Conservation (phyloP, 2,888 invertebrate genomes). For the Phyto melanocephala region DNA sequence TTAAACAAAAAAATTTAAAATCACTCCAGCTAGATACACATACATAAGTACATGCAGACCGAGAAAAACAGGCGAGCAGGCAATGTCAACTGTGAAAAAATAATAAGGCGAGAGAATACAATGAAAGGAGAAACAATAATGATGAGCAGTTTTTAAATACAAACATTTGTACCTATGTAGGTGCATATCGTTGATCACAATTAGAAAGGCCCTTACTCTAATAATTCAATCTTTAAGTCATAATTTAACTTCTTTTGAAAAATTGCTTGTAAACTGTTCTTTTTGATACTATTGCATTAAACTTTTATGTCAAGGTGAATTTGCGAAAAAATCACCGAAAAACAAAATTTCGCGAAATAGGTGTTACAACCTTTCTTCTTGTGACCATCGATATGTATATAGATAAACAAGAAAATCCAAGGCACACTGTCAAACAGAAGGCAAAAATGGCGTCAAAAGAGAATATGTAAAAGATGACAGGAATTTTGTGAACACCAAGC, state of each 20-base stretch:
- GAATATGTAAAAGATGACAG: conserved; percentile 30
- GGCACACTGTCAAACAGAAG: background rate
- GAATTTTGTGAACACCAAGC: conserved; percentile 24
- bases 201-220: too few species aligned
- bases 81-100: conserved; percentile 21
- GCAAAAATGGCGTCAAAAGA: conserved; percentile 52
- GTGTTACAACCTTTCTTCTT: too few species aligned
- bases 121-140: background rate
- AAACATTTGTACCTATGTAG: too few species aligned
- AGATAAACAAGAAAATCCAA: conserved; percentile 8
- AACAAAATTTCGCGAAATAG: too few species aligned
- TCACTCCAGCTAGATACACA: conserved; percentile 3
- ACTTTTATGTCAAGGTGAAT: too few species aligned
- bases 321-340: too few species aligned
- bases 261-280: too few species aligned
- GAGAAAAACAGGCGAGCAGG: conserved; percentile 12
- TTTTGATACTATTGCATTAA: too few species aligned
- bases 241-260: too few species aligned
- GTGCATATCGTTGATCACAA: too few species aligned
- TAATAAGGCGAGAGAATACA: background rate
- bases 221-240: too few species aligned
- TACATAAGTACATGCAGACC: background rate
- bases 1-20: conserved; percentile 26
- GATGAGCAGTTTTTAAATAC: conserved; percentile 34
- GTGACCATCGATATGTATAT: too few species aligned